Evolutionary conservation across 2,888 invertebrate genomes (phyloP).

Genomic region (Parnassius glacialis): DNA sequence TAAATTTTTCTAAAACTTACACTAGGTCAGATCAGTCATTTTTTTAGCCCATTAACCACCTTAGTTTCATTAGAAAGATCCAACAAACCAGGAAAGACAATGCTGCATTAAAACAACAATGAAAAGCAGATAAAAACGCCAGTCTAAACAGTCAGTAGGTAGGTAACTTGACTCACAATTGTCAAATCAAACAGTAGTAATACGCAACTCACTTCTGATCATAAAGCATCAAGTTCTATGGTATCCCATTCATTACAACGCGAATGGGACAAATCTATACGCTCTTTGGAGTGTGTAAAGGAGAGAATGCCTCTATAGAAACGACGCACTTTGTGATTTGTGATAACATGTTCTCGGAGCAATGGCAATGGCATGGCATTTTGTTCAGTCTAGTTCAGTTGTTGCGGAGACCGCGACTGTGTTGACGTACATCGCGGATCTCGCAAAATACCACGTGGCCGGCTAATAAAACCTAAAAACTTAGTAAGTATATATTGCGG

Average conservation of each 20-base stretch:
- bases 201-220: conserved; percentile 34
- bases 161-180: conserved; percentile 21
- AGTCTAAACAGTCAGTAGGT: not conserved
- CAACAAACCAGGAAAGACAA: not conserved
- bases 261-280: conserved; percentile 12
- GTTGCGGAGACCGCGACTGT: conserved; percentile 65
- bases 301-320: conserved; percentile 29
- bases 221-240: conserved; percentile 28
- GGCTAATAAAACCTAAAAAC: conserved; percentile 53
- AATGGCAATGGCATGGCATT: conserved; percentile 33
- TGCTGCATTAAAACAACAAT: not conserved
- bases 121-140: too few relatives aligned
- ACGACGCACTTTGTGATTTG: conserved; percentile 31
- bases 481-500: conserved; percentile 50
- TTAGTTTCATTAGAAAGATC: too few relatives aligned
- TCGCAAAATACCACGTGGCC: conserved; percentile 64
- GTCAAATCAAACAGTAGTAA: conserved; percentile 7
- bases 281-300: conserved; percentile 22
- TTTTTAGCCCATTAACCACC: too few relatives aligned
- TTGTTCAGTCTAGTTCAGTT: conserved; percentile 51
- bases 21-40: too few relatives aligned
- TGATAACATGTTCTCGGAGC: conserved; percentile 36
- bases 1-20: too few relatives aligned
- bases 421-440: conserved; percentile 47
- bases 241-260: conserved; percentile 18